Percentiles rank a stretch among this genome's conserved stretches.
phyloP scores from a whole-genome alignment of 1,140 invertebrate species.

The Nixonia krombeini region DNA sequence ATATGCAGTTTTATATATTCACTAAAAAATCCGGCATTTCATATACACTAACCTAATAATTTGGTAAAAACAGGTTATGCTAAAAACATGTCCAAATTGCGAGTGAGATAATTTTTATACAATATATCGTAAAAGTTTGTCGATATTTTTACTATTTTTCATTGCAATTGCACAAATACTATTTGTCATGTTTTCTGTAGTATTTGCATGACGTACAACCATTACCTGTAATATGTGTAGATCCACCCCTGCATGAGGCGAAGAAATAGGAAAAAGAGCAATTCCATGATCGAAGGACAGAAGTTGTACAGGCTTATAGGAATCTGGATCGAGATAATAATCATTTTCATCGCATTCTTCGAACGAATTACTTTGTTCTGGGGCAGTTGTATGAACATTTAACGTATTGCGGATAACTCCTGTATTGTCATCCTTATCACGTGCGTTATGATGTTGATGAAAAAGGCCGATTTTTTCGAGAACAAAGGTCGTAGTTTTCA shows the following conservation, averaged over 20 bases:
- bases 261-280: slow-evolving; percentile 82
- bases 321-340: slow-evolving; percentile 81
- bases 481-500: slow-evolving; percentile 47
- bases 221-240: slow-evolving; percentile 83
- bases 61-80: no score
- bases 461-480: slow-evolving; percentile 71
- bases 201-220: no score
- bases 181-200: no score
- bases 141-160: no score
- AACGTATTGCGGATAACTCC: slow-evolving; percentile 62
- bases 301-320: slow-evolving; percentile 89
- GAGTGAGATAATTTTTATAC: no score
- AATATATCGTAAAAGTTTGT: no score
- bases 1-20: no score
- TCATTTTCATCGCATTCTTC: slow-evolving; percentile 75
- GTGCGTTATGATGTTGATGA: slow-evolving; percentile 80
- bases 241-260: slow-evolving; percentile 78
- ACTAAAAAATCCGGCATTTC: no score
- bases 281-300: slow-evolving; percentile 89
- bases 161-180: no score
- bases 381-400: slow-evolving; percentile 73
- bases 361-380: slow-evolving; percentile 72
- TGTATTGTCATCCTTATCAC: slow-evolving; percentile 72
- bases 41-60: no score
- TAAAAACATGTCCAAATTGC: no score